These are phyloP conservation scores for Tortrix viridana DNA, from an alignment of 2,888 invertebrate species.

Conservation along the genomic window DNA sequence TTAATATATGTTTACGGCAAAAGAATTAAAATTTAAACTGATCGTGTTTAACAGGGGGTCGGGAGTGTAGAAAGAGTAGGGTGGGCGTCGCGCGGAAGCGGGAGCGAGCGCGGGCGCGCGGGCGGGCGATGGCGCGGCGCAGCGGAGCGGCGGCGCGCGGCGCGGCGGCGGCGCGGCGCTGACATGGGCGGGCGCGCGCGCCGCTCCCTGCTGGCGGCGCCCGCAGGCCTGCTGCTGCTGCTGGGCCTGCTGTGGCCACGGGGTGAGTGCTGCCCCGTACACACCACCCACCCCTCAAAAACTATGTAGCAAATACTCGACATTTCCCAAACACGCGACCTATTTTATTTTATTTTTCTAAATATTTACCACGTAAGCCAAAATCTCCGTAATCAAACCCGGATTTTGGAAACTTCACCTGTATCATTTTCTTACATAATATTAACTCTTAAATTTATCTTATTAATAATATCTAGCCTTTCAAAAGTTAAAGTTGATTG, in stretches of 20 bases:
- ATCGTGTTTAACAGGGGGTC: conserved; percentile 72
- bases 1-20: conserved; percentile 77
- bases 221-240: conserved; percentile 82
- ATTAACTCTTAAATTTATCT: no score
- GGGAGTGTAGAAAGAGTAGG: conserved; percentile 74
- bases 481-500: no score
- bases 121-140: conserved; percentile 72
- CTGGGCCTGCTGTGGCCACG: conserved; percentile 80
- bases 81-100: conserved; percentile 70
- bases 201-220: conserved; percentile 82
- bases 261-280: conserved; percentile 60
- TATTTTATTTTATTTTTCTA: no score
- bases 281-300: neutral
- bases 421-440: no score
- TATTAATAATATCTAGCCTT: no score
- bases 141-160: conserved; percentile 73
- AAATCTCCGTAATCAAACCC: no score
- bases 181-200: conserved; percentile 82
- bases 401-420: no score
- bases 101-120: conserved; percentile 67
- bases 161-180: conserved; percentile 77
- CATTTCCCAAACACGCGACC: no score
- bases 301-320: neutral
- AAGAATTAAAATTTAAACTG: conserved; percentile 69
- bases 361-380: no score